These are phyloP conservation scores for Hydropotes inermis DNA, from an alignment of 2,113 vertebrate species.

Conservation along the genomic window DNA sequence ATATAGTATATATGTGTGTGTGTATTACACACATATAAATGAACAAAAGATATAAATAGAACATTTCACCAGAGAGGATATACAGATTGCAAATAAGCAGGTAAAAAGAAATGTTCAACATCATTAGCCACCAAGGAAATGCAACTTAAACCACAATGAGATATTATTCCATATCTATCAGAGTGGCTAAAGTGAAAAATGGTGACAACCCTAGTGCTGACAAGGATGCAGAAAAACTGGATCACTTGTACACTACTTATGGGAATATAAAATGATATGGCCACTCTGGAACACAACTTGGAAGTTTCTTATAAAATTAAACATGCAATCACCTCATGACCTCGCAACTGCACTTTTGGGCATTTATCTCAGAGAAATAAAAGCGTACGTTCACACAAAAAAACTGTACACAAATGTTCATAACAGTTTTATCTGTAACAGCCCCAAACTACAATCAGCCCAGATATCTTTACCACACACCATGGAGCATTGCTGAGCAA, in stretches of 20 bases:
- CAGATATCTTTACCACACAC: background rate
- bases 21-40: background rate
- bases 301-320: slow-evolving; percentile 37
- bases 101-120: slow-evolving; percentile 1
- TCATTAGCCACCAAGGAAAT: slow-evolving; percentile 8
- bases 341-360: background rate
- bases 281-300: background rate
- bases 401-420: background rate
- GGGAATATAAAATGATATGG: background rate
- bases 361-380: slow-evolving; percentile 23
- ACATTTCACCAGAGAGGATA: background rate
- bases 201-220: background rate
- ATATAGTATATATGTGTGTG: background rate
- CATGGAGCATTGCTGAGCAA: background rate
- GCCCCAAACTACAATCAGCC: background rate
- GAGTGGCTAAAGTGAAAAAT: background rate
- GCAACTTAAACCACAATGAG: background rate
- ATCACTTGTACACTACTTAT: background rate
- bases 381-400: background rate
- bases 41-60: slow-evolving; percentile 16
- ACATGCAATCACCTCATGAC: background rate
- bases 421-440: background rate
- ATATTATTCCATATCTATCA: background rate
- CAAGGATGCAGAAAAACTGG: background rate
- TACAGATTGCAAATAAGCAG: slow-evolving; percentile 8